A percentile compares a stretch with the other conserved stretches of the same genome.
Evolutionary conservation across 2,797 vertebrate species (phyloP).

Genomic region (Nannoperca obscura): DNA sequence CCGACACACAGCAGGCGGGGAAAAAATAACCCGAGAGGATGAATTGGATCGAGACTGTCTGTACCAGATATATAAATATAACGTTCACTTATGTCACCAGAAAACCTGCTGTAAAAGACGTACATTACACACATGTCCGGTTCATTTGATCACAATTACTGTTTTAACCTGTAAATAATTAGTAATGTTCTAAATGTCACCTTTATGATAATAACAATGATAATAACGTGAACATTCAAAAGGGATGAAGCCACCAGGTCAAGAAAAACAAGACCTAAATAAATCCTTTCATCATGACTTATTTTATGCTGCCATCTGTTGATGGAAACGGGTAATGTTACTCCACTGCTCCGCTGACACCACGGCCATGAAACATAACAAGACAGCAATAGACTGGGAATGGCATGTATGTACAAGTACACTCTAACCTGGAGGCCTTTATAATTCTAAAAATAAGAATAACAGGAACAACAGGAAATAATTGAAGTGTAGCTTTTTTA

Average conservation of each 20-base stretch:
- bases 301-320: conserved; percentile 79
- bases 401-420: conserved; percentile 18
- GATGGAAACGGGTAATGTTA: conserved; percentile 60
- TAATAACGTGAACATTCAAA: conserved; percentile 6
- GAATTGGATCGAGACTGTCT: conserved; percentile 35
- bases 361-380: conserved; percentile 38
- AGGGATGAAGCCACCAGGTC: conserved; percentile 67
- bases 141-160: background rate
- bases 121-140: background rate
- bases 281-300: conserved; percentile 51
- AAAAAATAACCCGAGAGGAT: conserved; percentile 44
- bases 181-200: background rate
- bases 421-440: background rate
- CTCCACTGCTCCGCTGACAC: conserved; percentile 37
- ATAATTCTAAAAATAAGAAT: conserved; percentile 3
- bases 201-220: background rate
- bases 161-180: background rate
- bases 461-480: conserved; percentile 12
- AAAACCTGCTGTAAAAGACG: conserved; percentile 24
- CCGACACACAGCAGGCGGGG: conserved; percentile 46
- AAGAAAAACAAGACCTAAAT: conserved; percentile 75
- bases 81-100: conserved; percentile 24
- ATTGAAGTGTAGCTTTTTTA: background rate
- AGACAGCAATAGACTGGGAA: conserved; percentile 33
- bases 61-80: conserved; percentile 41